Base-by-base conservation (phyloP, 1,140 invertebrate genomes). In the Drosophila oshimai region DNA sequence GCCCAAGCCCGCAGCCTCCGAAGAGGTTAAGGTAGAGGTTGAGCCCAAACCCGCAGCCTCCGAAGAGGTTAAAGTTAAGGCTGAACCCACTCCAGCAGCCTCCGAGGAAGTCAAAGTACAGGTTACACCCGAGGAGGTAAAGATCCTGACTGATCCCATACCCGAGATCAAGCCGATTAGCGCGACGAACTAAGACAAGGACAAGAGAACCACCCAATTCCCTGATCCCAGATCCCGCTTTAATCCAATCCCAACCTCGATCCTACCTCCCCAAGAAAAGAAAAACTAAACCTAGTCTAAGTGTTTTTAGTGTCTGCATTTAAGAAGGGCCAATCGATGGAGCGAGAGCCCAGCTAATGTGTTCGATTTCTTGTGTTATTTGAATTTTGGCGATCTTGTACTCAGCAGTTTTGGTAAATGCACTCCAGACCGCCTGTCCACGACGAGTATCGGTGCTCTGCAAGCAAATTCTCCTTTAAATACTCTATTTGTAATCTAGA, bases 361-460 rank as follows among this genome's bases (percentile, higher is more conserved):
- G 78, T 83, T 84, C 80, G 45, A 39, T 71, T 60, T 39, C 46
- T 67, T 50, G 60, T 65, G 60, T 65, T 37, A 28, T 22, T 45
- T 41, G 26, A 29, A 33, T 31, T 39, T 50, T 20, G 49, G 34
- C 29, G 29, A 34, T 58, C 45, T 45, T 26, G 37, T 39, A 50
- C 50, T 46, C 12, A 46, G n/a, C 31, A 49, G 53, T 36, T 37
- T 54, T 36, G 36, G 42, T 29, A 65, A 80, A 81, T 81, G 77
- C 77, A 83, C 77, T 81, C 61, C 68, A 77, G 65, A 53, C 70
- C 77, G 51, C 69, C 75, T 75, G 76, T 80, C 71, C 49, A 41
- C 37, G 37, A 60, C 18, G 47, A 58, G 20, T 51, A 12, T 65
- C 64, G 50, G 34, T 55, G 65, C 67, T 69, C 65, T 69, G 42